Evolutionary conservation across 2,888 invertebrate genomes (phyloP).

Genomic region (Therioaphis trifolii): DNA sequence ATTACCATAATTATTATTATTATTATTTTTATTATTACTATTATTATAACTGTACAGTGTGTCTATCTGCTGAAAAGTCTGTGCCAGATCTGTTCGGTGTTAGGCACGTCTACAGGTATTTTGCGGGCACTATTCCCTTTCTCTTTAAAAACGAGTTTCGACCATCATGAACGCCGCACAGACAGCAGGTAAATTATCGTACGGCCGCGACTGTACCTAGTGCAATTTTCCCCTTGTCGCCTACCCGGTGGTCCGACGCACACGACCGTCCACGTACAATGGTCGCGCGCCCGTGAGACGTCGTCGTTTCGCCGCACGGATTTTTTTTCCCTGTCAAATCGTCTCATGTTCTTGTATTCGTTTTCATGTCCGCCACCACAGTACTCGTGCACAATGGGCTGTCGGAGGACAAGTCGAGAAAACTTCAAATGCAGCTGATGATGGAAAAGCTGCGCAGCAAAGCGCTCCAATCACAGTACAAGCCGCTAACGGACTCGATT

Average conservation of each 20-base stretch:
- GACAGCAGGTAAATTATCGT: conserved; percentile 37
- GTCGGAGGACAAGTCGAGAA: conserved; percentile 74
- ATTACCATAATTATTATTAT: conserved; percentile 10
- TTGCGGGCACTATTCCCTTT: conserved; percentile 44
- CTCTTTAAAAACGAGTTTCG: conserved; percentile 47
- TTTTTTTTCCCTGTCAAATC: neutral
- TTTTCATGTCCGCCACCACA: conserved; percentile 45
- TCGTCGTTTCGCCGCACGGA: neutral
- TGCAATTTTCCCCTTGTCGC: neutral
- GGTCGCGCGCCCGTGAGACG: neutral
- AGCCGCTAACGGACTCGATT: conserved; percentile 85
- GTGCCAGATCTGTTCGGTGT: conserved; percentile 25
- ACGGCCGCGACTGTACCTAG: neutral
- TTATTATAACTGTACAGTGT: neutral
- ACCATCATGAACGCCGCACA: conserved; percentile 54
- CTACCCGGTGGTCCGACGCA: neutral
- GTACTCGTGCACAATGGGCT: conserved; percentile 48
- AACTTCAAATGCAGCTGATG: conserved; percentile 85
- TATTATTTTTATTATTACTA: neutral
- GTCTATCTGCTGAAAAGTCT: conserved; percentile 24
- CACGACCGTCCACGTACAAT: neutral
- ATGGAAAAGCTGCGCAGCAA: conserved; percentile 75
- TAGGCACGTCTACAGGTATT: conserved; percentile 14
- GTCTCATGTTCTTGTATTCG: neutral
- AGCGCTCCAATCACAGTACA: conserved; percentile 85